Percentiles rank a stretch among this genome's conserved stretches.
phyloP scores from a whole-genome alignment of 1,140 invertebrate genomes.

The Acromyrmex heyeri region DNA sequence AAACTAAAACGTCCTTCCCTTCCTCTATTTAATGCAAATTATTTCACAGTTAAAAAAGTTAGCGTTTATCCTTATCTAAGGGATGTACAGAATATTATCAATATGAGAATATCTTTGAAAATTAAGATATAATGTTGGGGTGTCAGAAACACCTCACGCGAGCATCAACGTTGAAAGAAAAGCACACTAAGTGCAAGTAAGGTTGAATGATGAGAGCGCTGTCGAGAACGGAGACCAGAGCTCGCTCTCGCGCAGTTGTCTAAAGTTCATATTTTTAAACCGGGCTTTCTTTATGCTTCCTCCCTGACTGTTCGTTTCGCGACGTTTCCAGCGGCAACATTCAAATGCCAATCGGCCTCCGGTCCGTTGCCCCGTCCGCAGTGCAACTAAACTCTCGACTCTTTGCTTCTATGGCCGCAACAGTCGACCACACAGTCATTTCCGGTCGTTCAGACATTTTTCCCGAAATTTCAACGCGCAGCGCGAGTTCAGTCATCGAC shows the following conservation, averaged over 20 bases:
- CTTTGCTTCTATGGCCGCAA: conserved; percentile 40
- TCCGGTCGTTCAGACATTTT: conserved; percentile 71
- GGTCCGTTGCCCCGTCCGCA: conserved; percentile 61
- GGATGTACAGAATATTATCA: no score
- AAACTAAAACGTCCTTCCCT: no score
- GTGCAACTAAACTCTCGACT: conserved; percentile 67
- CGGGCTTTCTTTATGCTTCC: conserved; percentile 26
- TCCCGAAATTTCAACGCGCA: conserved; percentile 66
- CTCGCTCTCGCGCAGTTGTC: neutral
- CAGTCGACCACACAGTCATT: conserved; percentile 51
- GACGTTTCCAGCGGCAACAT: conserved; percentile 39
- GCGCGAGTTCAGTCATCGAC: conserved; percentile 61
- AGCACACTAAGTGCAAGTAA: no score
- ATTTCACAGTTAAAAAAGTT: no score
- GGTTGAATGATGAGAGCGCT: no score
- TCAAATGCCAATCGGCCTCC: conserved; percentile 60
- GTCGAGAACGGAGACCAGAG: no score
- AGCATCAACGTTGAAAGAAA: no score
- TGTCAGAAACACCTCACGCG: no score
- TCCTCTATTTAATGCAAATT: no score
- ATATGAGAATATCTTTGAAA: no score
- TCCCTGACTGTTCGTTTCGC: neutral
- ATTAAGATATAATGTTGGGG: no score
- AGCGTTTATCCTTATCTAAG: no score
- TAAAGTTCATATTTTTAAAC: conserved; percentile 56